These are phyloP conservation scores for Hyaena hyaena DNA, from an alignment of 2,113 vertebrate genomes.

Conservation along the genomic window DNA sequence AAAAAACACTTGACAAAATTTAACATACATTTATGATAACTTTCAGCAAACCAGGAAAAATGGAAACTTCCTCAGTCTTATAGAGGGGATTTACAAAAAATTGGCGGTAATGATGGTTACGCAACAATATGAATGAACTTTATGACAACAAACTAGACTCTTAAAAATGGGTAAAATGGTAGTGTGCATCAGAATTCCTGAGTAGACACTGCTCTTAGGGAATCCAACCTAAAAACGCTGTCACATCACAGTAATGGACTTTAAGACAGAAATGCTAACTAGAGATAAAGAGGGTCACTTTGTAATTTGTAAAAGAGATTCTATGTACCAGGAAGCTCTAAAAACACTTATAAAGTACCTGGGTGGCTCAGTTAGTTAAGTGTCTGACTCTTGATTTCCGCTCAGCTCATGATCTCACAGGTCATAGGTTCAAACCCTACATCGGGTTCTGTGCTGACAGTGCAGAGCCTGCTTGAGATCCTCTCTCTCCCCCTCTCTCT, in stretches of 20 bases:
- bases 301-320: constrained; percentile 17
- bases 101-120: not conserved
- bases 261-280: not conserved
- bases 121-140: not conserved
- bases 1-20: not conserved
- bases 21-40: not conserved
- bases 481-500: too few relatives aligned
- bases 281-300: not conserved
- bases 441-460: too few relatives aligned
- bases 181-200: not conserved
- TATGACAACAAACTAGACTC: not conserved
- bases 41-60: not conserved
- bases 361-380: too few relatives aligned
- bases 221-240: not conserved
- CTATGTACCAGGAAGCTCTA: not conserved
- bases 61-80: not conserved
- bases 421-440: too few relatives aligned
- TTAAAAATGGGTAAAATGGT: not conserved
- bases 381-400: too few relatives aligned
- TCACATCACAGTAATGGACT: not conserved
- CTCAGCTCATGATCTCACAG: too few relatives aligned
- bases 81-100: not conserved
- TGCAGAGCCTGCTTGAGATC: too few relatives aligned
- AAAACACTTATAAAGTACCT: too few relatives aligned
- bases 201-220: not conserved